Conservation (phyloP, 1,140 invertebrate genomes). For the Ridgeia piscesae region DNA sequence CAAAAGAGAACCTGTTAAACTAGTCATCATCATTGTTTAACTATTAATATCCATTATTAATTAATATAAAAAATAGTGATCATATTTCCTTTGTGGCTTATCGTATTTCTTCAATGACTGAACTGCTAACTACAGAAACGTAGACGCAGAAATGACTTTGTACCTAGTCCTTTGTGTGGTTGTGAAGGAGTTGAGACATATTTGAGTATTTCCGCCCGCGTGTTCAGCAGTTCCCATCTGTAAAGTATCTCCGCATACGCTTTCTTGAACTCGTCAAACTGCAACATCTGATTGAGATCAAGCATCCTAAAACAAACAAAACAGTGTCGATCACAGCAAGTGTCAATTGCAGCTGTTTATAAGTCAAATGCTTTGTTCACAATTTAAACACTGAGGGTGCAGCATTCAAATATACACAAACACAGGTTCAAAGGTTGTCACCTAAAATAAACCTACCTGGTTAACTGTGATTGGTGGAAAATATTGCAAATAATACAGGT, state of each 20-base stretch:
- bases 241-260: conserved; percentile 88
- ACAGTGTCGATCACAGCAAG: too few species aligned
- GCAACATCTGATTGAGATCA: conserved; percentile 48
- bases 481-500: too few species aligned
- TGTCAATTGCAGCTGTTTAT: too few species aligned
- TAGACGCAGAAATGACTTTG: conserved; percentile 9
- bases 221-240: conserved; percentile 78
- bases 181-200: conserved; percentile 67
- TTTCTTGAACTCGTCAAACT: conserved; percentile 67
- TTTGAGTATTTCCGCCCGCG: conserved; percentile 80
- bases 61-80: not conserved
- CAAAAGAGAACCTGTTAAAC: not conserved
- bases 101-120: not conserved
- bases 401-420: too few species aligned
- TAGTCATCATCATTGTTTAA: not conserved
- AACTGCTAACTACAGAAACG: not conserved
- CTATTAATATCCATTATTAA: not conserved
- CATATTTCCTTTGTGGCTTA: not conserved
- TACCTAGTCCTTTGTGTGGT: conserved; percentile 66
- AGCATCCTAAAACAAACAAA: conserved; percentile 61
- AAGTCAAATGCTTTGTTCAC: too few species aligned
- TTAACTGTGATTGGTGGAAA: too few species aligned
- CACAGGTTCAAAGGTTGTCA: too few species aligned
- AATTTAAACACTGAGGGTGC: too few species aligned
- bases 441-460: too few species aligned